These are phyloP conservation scores for Gymnoscelis rufifasciata DNA, from an alignment of 2,888 invertebrate genomes.

Conservation along the genomic window DNA sequence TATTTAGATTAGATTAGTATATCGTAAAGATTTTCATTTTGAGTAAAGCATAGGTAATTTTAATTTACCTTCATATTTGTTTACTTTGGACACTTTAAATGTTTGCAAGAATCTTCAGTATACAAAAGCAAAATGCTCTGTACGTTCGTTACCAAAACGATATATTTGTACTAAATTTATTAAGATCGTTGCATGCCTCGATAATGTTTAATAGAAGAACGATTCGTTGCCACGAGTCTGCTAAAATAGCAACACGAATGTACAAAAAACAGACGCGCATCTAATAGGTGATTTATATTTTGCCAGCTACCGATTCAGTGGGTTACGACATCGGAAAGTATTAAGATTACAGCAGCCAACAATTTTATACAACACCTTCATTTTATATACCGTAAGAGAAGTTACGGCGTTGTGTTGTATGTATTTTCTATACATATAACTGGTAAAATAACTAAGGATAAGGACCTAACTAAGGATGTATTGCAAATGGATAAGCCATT, in stretches of 20 bases:
- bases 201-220: conserved; percentile 59
- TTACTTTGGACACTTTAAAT: too few species aligned
- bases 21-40: too few species aligned
- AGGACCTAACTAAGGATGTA: too few species aligned
- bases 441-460: too few species aligned
- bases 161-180: conserved; percentile 6
- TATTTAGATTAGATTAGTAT: too few species aligned
- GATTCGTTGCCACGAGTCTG: conserved; percentile 42
- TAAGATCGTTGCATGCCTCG: conserved; percentile 32
- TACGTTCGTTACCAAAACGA: not conserved
- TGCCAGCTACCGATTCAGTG: conserved; percentile 59
- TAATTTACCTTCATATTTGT: too few species aligned
- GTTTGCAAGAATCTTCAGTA: too few species aligned
- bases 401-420: too few species aligned
- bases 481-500: too few species aligned
- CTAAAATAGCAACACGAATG: conserved; percentile 68
- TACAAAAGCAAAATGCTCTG: not conserved
- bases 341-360: not conserved
- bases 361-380: conserved; percentile 1
- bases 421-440: too few species aligned
- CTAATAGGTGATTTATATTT: conserved; percentile 68
- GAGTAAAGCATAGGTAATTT: too few species aligned
- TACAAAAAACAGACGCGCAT: conserved; percentile 74
- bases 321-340: conserved; percentile 52
- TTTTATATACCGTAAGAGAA: not conserved